Percentiles rank a stretch among this genome's conserved stretches.
Evolutionary conservation across 2,888 invertebrate genomes (phyloP).

Genomic region (Harpagoxenus sublaevis): DNA sequence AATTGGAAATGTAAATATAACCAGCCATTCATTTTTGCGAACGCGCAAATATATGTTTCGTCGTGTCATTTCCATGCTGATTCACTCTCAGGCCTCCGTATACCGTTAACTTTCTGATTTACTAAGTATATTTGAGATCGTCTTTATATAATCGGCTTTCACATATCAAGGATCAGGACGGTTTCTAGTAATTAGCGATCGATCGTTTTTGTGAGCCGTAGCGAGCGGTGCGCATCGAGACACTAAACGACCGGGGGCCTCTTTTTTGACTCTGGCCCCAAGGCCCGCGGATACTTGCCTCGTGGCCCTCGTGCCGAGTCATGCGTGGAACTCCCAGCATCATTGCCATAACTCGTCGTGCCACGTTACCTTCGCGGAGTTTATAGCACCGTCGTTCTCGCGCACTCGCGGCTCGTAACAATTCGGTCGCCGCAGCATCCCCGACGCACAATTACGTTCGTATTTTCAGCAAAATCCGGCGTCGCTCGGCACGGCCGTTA

Average conservation of each 20-base stretch:
- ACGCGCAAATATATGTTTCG: conserved; percentile 40
- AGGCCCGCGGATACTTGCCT: conserved; percentile 71
- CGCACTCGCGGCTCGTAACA: conserved; percentile 63
- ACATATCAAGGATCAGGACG: conserved; percentile 44
- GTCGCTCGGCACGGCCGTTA: conserved; percentile 19
- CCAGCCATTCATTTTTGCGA: conserved; percentile 23
- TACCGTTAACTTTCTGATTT: conserved; percentile 47
- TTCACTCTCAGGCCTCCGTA: conserved; percentile 16
- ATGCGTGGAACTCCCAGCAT: conserved; percentile 76
- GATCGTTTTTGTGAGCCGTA: conserved; percentile 56
- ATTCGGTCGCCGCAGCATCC: conserved; percentile 68
- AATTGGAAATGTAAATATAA: conserved; percentile 44
- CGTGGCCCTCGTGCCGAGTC: conserved; percentile 75
- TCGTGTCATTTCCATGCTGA: conserved; percentile 45
- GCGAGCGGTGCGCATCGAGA: conserved; percentile 61
- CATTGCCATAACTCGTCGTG: conserved; percentile 77
- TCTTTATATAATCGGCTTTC: conserved; percentile 53
- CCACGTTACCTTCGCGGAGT: conserved; percentile 71
- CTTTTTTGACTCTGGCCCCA: conserved; percentile 66
- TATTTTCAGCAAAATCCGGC: conserved; percentile 43
- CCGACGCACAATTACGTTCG: conserved; percentile 55
- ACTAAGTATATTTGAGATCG: conserved; percentile 44
- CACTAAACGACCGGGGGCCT: conserved; percentile 64
- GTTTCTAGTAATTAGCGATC: conserved; percentile 69
- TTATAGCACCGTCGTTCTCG: conserved; percentile 74